Evolutionary conservation across 2,113 vertebrate genomes (phyloP).

Genomic region (Alexandromys fortis): DNA sequence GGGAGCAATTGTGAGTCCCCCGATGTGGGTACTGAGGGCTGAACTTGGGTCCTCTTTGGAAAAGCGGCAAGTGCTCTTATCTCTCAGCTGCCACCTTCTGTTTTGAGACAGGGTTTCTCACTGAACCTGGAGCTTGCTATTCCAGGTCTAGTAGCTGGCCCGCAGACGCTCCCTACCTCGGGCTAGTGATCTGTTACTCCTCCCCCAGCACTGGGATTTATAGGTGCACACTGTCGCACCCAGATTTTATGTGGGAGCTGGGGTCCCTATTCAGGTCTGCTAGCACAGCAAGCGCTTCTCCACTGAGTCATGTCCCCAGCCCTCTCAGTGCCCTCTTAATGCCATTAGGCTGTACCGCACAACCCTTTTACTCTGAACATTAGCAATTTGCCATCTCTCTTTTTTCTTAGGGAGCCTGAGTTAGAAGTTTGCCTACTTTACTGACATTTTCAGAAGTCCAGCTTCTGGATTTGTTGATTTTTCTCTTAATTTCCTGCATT

Average conservation of each 20-base stretch:
- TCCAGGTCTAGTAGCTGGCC: too few species aligned
- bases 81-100: not conserved
- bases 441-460: conserved; percentile 3
- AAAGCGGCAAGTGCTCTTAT: not conserved
- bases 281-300: not conserved
- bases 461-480: not conserved
- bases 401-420: not conserved
- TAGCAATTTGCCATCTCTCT: not conserved
- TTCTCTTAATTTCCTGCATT: conserved; percentile 12
- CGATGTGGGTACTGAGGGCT: not conserved
- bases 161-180: not conserved
- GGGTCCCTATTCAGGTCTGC: not conserved
- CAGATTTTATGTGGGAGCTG: not conserved
- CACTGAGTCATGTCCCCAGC: not conserved
- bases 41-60: not conserved
- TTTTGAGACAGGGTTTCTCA: not conserved
- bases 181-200: not conserved
- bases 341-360: not conserved
- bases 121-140: not conserved
- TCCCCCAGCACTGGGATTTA: not conserved
- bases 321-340: not conserved
- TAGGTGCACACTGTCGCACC: not conserved
- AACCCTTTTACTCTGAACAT: not conserved
- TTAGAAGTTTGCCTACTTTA: not conserved
- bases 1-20: not conserved